These are phyloP conservation scores for Dendrolimus punctatus DNA, from an alignment of 1,140 invertebrate species.

Conservation along the genomic window DNA sequence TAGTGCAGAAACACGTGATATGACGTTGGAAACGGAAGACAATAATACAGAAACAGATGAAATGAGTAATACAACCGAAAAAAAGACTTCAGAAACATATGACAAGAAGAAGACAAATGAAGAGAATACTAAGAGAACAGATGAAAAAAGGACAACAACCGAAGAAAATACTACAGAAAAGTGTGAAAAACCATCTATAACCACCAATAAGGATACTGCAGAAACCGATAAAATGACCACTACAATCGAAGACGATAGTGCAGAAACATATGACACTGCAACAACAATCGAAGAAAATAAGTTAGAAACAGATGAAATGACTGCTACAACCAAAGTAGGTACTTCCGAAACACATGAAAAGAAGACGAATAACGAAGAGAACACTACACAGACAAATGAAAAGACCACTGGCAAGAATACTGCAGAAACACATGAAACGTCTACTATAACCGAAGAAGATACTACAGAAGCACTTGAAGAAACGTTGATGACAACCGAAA, in stretches of 20 bases:
- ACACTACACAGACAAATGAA: background rate
- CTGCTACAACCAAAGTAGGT: background rate
- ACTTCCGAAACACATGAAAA: background rate
- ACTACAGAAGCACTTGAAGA: background rate
- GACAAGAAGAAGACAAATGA: too few relatives aligned
- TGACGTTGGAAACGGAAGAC: background rate
- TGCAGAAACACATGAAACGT: too few relatives aligned
- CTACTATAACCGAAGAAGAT: background rate
- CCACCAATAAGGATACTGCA: too few relatives aligned
- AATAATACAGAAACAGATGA: background rate
- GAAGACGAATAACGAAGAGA: background rate
- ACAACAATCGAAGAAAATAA: background rate
- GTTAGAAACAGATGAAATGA: background rate
- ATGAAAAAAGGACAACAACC: background rate
- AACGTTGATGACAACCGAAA: background rate
- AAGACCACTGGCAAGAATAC: too few relatives aligned
- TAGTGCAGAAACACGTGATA: background rate
- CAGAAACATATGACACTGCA: background rate
- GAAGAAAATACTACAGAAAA: constrained; percentile 2
- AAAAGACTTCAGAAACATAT: background rate
- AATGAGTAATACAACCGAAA: background rate
- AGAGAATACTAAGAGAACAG: background rate
- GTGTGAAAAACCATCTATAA: background rate
- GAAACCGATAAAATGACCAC: too few relatives aligned
- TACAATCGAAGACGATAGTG: too few relatives aligned